These are phyloP conservation scores for Morpho achilles DNA, from an alignment of 2,888 invertebrate species.

Conservation along the genomic window DNA sequence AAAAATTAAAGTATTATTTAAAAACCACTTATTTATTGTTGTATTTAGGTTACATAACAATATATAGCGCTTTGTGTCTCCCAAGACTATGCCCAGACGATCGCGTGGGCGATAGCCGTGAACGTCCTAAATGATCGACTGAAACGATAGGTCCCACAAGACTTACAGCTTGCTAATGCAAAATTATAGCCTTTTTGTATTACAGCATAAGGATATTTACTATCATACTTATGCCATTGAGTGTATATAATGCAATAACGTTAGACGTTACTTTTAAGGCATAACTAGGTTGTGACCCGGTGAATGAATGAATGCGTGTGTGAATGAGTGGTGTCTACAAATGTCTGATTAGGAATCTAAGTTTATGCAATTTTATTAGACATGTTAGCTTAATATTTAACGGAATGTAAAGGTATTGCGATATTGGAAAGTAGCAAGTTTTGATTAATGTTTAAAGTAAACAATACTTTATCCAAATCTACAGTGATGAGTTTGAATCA, in stretches of 20 bases:
- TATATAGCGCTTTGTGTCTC: slow-evolving; percentile 1
- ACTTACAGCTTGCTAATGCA: slow-evolving; percentile 3
- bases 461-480: too few relatives aligned
- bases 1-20: too few relatives aligned
- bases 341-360: not conserved
- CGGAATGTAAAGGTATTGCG: too few relatives aligned
- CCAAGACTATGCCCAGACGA: not conserved
- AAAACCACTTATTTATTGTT: too few relatives aligned
- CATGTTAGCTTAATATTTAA: not conserved
- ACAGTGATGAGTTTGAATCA: too few relatives aligned
- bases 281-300: slow-evolving; percentile 6
- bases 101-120: slow-evolving; percentile 32
- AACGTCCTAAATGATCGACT: slow-evolving; percentile 35
- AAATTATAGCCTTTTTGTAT: slow-evolving; percentile 12
- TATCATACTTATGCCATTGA: not conserved
- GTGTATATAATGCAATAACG: not conserved
- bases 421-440: too few relatives aligned
- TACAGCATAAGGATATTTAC: not conserved
- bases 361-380: not conserved
- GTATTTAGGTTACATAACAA: too few relatives aligned
- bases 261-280: too few relatives aligned
- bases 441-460: too few relatives aligned
- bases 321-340: slow-evolving; percentile 2
- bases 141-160: slow-evolving; percentile 16
- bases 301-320: slow-evolving; percentile 6